These are phyloP conservation scores for Andrena fulva DNA, from an alignment of 2,888 invertebrate species.

Conservation along the genomic window DNA sequence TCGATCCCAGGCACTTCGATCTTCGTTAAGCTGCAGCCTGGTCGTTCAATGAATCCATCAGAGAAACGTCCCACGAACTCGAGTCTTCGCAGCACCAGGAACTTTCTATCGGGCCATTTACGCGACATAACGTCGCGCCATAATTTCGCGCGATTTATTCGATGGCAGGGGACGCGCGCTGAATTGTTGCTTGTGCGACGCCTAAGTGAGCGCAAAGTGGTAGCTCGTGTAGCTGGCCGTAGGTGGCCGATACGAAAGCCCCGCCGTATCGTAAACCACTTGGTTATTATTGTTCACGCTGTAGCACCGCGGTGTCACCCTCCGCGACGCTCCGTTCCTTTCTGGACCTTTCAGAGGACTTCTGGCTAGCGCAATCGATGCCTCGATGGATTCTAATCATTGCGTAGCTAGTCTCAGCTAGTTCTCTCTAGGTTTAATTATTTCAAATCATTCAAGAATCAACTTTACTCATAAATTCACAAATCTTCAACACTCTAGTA, in stretches of 20 bases:
- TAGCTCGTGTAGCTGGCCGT: slow-evolving; percentile 79
- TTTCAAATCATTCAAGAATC: too few relatives aligned
- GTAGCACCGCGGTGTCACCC: slow-evolving; percentile 43
- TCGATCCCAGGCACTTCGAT: slow-evolving; percentile 21
- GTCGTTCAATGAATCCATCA: slow-evolving; percentile 42
- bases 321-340: background rate
- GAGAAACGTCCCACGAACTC: slow-evolving; percentile 12
- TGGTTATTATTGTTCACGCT: slow-evolving; percentile 69
- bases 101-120: slow-evolving; percentile 64
- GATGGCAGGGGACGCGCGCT: slow-evolving; percentile 65
- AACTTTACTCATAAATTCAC: too few relatives aligned
- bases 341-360: background rate
- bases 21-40: slow-evolving; percentile 47
- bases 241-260: slow-evolving; percentile 77
- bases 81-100: slow-evolving; percentile 1
- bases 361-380: background rate
- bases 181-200: slow-evolving; percentile 78
- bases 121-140: slow-evolving; percentile 58
- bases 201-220: slow-evolving; percentile 83
- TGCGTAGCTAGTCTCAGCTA: too few relatives aligned
- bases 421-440: too few relatives aligned
- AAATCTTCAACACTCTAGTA: background rate
- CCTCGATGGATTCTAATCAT: background rate
- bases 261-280: slow-evolving; percentile 64
- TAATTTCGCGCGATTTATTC: slow-evolving; percentile 73